Conservation (phyloP, 2,888 invertebrate genomes). For the Drosophila recens region DNA sequence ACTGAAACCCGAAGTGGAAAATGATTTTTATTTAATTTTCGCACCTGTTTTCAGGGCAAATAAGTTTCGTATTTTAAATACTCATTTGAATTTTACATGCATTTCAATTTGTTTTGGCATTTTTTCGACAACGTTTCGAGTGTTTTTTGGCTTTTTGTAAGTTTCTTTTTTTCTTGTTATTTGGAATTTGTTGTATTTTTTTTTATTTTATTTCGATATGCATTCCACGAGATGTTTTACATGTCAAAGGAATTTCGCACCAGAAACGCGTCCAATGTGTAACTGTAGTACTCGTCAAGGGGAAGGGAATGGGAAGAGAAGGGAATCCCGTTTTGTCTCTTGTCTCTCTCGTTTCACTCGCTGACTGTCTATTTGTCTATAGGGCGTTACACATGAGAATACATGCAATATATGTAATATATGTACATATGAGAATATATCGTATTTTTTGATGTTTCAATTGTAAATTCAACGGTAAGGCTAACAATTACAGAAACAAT, state of each 20-base stretch:
- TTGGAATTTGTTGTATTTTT: constrained; percentile 6
- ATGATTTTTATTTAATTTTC: constrained; percentile 73
- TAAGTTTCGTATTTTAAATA: constrained; percentile 60
- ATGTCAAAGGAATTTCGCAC: constrained; percentile 70
- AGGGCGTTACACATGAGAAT: constrained; percentile 3
- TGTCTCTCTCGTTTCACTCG: background rate
- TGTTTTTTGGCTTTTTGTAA: constrained; percentile 20
- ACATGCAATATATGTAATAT: no score
- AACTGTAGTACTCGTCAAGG: constrained; percentile 23
- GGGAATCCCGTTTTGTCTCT: background rate
- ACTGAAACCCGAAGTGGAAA: constrained; percentile 18
- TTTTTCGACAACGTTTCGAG: constrained; percentile 38
- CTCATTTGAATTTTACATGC: constrained; percentile 69
- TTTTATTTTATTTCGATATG: constrained; percentile 27
- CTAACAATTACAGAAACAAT: constrained; percentile 62
- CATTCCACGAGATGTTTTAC: constrained; percentile 60
- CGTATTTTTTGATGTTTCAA: constrained; percentile 46
- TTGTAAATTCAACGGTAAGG: constrained; percentile 38
- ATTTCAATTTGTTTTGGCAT: constrained; percentile 68
- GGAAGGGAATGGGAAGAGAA: background rate
- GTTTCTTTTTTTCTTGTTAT: constrained; percentile 19
- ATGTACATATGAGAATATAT: no score
- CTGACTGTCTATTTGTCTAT: constrained; percentile 24
- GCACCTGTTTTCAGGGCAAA: constrained; percentile 63
- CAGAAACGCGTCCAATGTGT: constrained; percentile 42